These are phyloP conservation scores for Magallana angulata DNA, from an alignment of 1,140 invertebrate species.

Conservation along the genomic window DNA sequence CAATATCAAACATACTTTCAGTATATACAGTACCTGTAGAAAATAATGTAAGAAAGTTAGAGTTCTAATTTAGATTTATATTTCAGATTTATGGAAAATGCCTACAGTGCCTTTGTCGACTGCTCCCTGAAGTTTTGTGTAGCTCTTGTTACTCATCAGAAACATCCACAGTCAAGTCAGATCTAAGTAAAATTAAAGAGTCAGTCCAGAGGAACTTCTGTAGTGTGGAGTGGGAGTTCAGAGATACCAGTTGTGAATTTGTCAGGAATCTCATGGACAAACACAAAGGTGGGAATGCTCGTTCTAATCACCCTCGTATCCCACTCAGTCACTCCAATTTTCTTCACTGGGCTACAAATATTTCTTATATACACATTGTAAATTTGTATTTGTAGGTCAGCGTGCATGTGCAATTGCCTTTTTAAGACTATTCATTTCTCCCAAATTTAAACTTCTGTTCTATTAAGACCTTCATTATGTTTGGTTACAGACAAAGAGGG, in stretches of 20 bases:
- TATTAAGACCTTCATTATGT: too few relatives aligned
- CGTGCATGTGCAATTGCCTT: too few relatives aligned
- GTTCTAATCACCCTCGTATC: too few relatives aligned
- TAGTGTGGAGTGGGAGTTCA: slow-evolving; percentile 8
- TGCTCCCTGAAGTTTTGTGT: not conserved
- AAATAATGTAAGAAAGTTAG: too few relatives aligned
- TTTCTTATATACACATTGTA: too few relatives aligned
- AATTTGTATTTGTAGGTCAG: too few relatives aligned
- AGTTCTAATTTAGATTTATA: not conserved
- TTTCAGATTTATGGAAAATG: slow-evolving; percentile 21
- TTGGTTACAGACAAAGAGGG: not conserved
- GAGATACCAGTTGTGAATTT: slow-evolving; percentile 24
- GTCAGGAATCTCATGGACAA: not conserved
- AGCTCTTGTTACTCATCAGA: slow-evolving; percentile 2
- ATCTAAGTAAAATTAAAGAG: not conserved
- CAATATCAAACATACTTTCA: too few relatives aligned
- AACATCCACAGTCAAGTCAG: not conserved
- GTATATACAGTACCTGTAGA: too few relatives aligned
- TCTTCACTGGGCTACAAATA: too few relatives aligned
- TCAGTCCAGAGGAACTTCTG: slow-evolving; percentile 9
- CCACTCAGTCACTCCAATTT: too few relatives aligned
- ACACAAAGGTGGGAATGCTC: not conserved
- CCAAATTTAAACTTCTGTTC: too few relatives aligned
- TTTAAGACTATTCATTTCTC: too few relatives aligned
- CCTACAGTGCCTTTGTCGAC: not conserved